Evolutionary conservation across 1,140 invertebrate species (phyloP).

Genomic region (Euura lappo): DNA sequence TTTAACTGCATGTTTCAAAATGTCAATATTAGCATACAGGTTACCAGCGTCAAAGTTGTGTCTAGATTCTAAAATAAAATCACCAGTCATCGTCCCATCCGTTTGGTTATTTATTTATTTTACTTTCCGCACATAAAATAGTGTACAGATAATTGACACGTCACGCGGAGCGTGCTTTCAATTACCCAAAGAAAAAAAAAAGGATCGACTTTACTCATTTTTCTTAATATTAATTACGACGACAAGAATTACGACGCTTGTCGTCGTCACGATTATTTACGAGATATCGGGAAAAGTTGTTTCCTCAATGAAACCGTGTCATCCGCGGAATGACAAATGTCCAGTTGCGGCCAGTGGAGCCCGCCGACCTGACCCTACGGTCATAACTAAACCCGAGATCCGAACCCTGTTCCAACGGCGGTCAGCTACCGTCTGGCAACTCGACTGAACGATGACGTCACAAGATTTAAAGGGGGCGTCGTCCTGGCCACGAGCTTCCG

Average conservation of each 20-base stretch:
- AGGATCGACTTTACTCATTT: no score
- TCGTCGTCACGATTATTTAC: no score
- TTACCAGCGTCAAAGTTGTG: no score
- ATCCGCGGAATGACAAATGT: conserved; percentile 2
- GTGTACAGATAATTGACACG: no score
- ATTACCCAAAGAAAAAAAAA: no score
- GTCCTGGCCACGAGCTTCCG: background rate
- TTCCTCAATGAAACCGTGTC: background rate
- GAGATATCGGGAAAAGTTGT: background rate
- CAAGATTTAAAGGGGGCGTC: conserved; percentile 2
- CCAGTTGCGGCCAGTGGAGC: background rate
- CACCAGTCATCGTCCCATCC: no score
- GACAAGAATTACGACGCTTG: no score
- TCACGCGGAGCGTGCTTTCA: no score
- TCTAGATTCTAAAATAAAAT: no score
- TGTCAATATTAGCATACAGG: conserved; percentile 18
- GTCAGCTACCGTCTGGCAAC: background rate
- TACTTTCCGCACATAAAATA: no score
- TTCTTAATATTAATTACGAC: no score
- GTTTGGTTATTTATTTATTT: no score
- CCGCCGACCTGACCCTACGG: background rate
- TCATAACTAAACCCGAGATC: background rate
- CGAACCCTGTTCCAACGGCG: background rate
- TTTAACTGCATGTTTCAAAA: conserved; percentile 12
- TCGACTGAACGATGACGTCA: background rate